Base-by-base conservation (phyloP, 1,140 invertebrate species). In the Papilio dardanus region DNA sequence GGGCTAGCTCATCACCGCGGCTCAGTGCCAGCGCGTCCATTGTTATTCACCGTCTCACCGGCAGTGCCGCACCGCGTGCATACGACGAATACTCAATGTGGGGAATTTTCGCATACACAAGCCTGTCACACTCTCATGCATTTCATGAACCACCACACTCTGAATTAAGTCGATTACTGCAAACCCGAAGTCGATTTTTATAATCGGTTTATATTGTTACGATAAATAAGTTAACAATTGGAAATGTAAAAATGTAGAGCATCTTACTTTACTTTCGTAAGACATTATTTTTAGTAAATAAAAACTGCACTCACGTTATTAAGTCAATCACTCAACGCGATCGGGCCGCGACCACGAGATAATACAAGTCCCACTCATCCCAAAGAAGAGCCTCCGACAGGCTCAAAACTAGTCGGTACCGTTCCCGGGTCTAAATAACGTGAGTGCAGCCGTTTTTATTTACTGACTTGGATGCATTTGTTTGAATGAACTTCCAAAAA, bases 1-100 rank as follows among this genome's bases (percentile, higher is more conserved):
- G 62, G 73, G 68, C 42, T 74, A 79, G 66, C 79, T 83, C 79
- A 82, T 81, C 81, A 83, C 81, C 78, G 71, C 76, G 85, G 82
- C 85, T 79, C 78, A 69, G 81, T 90, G 89, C 89, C 89, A 92
- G 83, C 82, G 76, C 79, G 75, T 81, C 86, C 83, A 88, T 92
- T 92, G 88, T 91, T 90, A 92, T 92, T 92, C 90, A 88, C 81
- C 78, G 80, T 78, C 71, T 71, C 79, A 81, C 75, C 78, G 73
- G 54, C 54, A 28, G 78, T 79, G 69, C 78, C 83, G 86, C 87
- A 84, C 80, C 84, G 82, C 81, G 76, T 77, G 85, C 85, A 87
- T 87, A 88, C 85, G 71, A 76, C 82, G 88, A 86, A 92, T 92
- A 87, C 87, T 81, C 83, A 88, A 90, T 90, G 88, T 79, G 85